Conservation (phyloP, 2,888 invertebrate genomes). For the Opisthograptis luteolata region DNA sequence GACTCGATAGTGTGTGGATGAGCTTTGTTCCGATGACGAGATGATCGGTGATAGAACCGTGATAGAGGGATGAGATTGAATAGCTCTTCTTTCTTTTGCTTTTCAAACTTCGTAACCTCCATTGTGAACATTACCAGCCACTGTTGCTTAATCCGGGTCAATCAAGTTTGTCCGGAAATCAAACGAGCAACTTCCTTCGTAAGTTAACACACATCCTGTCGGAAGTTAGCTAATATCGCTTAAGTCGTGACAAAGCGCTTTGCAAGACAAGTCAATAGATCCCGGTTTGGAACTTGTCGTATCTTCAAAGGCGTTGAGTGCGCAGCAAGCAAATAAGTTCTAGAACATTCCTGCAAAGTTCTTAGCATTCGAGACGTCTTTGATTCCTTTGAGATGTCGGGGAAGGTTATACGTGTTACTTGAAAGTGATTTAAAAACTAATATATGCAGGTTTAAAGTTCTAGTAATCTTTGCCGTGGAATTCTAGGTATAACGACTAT, state of each 20-base stretch:
- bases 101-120: too few relatives aligned
- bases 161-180: slow-evolving; percentile 2
- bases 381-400: neutral
- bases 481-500: too few relatives aligned
- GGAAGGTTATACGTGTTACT: neutral
- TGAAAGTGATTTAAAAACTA: too few relatives aligned
- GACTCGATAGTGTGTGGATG: too few relatives aligned
- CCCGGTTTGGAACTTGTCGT: slow-evolving; percentile 1
- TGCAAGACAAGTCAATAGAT: slow-evolving; percentile 13
- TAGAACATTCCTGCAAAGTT: neutral
- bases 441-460: too few relatives aligned
- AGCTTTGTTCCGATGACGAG: too few relatives aligned
- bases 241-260: neutral
- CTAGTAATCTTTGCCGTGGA: too few relatives aligned
- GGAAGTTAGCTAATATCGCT: slow-evolving; percentile 14
- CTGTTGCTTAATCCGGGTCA: neutral
- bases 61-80: too few relatives aligned
- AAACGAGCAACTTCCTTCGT: slow-evolving; percentile 5
- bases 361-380: neutral
- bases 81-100: too few relatives aligned
- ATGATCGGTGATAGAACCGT: too few relatives aligned
- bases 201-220: slow-evolving; percentile 9
- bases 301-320: slow-evolving; percentile 1
- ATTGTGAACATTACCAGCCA: neutral
- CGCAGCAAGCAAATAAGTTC: neutral